These are phyloP conservation scores for Tyrophagus putrescentiae DNA, from an alignment of 1,140 invertebrate species.

Conservation along the genomic window DNA sequence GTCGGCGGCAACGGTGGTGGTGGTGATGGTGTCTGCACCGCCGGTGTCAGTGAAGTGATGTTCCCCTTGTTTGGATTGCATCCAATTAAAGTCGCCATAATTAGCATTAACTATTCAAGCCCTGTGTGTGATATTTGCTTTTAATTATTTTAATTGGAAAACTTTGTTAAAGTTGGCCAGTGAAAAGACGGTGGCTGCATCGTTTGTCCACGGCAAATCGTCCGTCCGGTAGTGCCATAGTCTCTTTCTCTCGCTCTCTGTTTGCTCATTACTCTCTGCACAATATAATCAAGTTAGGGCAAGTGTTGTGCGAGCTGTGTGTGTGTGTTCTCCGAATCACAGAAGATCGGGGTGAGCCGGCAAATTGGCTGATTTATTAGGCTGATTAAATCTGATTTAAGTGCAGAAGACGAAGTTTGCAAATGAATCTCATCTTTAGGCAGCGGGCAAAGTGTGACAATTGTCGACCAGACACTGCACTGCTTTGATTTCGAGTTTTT, in stretches of 20 bases:
- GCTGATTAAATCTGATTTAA: conserved; percentile 9
- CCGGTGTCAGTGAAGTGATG: too few relatives aligned
- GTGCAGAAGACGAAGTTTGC: background rate
- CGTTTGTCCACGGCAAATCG: background rate
- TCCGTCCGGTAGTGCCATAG: background rate
- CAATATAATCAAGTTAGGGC: conserved; percentile 5
- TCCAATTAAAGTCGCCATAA: too few relatives aligned
- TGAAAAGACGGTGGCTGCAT: background rate
- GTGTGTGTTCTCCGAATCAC: too few relatives aligned
- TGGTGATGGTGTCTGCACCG: too few relatives aligned
- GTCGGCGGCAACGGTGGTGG: too few relatives aligned
- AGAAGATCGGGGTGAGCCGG: background rate
- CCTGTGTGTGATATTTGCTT: background rate
- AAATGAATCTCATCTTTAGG: background rate
- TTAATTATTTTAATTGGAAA: conserved; percentile 14
- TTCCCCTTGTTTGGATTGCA: too few relatives aligned
- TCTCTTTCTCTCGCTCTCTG: background rate
- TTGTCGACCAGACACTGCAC: too few relatives aligned
- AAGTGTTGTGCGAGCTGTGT: too few relatives aligned
- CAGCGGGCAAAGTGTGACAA: too few relatives aligned
- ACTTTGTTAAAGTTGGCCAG: conserved; percentile 9
- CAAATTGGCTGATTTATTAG: conserved; percentile 16
- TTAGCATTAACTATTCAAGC: background rate
- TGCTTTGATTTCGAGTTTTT: too few relatives aligned
- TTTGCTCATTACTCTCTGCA: background rate